Evolutionary conservation across 1,140 invertebrate genomes (phyloP).

Genomic region (Drosophila grimshawi): DNA sequence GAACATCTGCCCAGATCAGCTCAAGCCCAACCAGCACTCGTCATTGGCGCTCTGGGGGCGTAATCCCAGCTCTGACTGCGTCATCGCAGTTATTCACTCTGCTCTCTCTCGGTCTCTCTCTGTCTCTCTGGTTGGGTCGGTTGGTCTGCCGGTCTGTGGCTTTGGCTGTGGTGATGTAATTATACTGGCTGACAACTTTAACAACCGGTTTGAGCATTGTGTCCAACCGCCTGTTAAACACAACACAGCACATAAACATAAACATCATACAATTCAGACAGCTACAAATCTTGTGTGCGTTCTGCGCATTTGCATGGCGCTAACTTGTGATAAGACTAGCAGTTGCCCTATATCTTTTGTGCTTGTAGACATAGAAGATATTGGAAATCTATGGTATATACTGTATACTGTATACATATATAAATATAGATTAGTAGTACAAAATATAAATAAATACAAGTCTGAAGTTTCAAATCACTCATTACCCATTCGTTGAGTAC

Average conservation of each 20-base stretch:
- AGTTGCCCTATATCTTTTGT: conserved; percentile 10
- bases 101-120: conserved; percentile 7
- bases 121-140: conserved; percentile 19
- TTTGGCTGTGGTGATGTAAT: conserved; percentile 73
- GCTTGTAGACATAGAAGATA: no score
- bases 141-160: conserved; percentile 19
- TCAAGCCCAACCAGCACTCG: conserved; percentile 21
- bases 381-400: background rate
- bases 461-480: no score
- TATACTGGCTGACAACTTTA: conserved; percentile 59
- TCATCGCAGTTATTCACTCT: background rate
- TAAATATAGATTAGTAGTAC: background rate
- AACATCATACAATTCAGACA: conserved; percentile 37
- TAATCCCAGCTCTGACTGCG: conserved; percentile 33
- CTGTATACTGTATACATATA: background rate
- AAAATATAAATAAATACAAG: no score
- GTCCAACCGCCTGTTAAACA: conserved; percentile 38
- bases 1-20: conserved; percentile 27
- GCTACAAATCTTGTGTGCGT: conserved; percentile 46
- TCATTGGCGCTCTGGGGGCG: conserved; percentile 32
- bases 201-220: conserved; percentile 65
- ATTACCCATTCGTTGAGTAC: background rate
- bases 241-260: conserved; percentile 42
- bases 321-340: background rate
- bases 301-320: conserved; percentile 46